Evolutionary conservation across 2,113 vertebrate genomes (phyloP), one percentile per base, ranked within the genome.

Genomic region (Willisornis vidua): DNA sequence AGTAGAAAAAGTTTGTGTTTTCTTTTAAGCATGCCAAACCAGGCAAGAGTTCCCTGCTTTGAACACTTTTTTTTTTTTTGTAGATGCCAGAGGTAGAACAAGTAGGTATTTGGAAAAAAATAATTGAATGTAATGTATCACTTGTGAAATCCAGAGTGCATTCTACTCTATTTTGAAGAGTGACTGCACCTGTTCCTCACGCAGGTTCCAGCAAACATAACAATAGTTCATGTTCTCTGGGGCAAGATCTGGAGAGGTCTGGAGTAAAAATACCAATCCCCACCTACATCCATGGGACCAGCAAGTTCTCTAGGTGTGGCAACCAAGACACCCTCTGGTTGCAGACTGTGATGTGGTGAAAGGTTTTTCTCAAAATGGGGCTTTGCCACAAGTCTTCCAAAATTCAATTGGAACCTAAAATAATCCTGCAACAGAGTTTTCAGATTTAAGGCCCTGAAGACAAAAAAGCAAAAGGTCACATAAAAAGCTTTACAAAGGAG

Each of bases 121-220:
- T 4, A 51, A 43, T 12, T 22, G 37, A 48, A 31, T 1, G 2
- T 8, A 72, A n/a, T 3, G 0, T 41, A 18, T 45, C 7, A 28
- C 20, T 57, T 83, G 19, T 66, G 62, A 71, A 71, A 86, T 33
- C 6, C 58, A 70, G 35, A 68, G 12, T 18, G 17, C 3, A 75
- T 39, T 61, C 31, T 89, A 41, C 45, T 80, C 10, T 33, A 3
- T 13, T 19, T 23, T 33, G 54, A 68, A 26, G 26, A 67, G 16
- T 14, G 14, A 35, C 29, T 58, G 23, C 5, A 4, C 12, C 29
- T 63, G 33, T 48, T 71, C 14, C 62, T 85, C 49, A 41, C 41
- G 9, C 25, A 37, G 39, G 16, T 85, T 37, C 49, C 70, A 63
- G 35, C 28, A 52, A 68, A 13, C 9, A 28, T 0, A 65, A 15